Percentiles rank a stretch among this genome's conserved stretches.
Conservation (phyloP, 2,797 vertebrate genomes). For the Xiphophorus birchmanni region DNA sequence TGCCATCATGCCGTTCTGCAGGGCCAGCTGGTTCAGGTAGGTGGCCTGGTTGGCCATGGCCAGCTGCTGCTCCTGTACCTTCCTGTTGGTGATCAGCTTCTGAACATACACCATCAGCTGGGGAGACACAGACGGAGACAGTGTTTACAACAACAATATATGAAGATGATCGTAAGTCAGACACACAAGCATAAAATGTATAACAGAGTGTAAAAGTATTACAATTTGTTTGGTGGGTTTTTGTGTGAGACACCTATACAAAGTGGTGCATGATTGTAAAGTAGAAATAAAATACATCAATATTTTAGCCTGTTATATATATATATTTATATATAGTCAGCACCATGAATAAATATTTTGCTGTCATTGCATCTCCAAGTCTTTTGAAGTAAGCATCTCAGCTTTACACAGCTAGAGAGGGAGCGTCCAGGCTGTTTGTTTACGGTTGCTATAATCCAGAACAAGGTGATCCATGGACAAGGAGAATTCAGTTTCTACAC, state of each 20-base stretch:
- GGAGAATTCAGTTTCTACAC: too few relatives aligned
- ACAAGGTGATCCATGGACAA: background rate
- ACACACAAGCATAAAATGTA: background rate
- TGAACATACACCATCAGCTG: constrained; percentile 97
- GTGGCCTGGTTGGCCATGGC: constrained; percentile 90
- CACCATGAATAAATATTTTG: background rate
- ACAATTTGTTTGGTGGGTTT: background rate
- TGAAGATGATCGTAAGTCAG: background rate
- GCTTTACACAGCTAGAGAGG: background rate
- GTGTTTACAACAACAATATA: background rate
- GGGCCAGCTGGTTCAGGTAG: constrained; percentile 91
- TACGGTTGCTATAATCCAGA: background rate
- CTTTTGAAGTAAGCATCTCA: background rate
- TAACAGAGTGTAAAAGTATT: background rate
- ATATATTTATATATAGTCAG: background rate
- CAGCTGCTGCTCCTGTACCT: constrained; percentile 95
- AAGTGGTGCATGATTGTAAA: background rate
- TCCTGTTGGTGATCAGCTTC: constrained; percentile 94
- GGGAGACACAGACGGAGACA: constrained; percentile 15
- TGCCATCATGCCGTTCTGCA: constrained; percentile 82
- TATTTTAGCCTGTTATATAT: background rate
- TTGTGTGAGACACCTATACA: background rate
- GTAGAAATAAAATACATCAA: background rate
- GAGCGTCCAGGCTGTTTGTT: background rate
- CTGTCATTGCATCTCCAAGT: background rate